Conservation (phyloP, 2,797 vertebrate species). For the Emys orbicularis region DNA sequence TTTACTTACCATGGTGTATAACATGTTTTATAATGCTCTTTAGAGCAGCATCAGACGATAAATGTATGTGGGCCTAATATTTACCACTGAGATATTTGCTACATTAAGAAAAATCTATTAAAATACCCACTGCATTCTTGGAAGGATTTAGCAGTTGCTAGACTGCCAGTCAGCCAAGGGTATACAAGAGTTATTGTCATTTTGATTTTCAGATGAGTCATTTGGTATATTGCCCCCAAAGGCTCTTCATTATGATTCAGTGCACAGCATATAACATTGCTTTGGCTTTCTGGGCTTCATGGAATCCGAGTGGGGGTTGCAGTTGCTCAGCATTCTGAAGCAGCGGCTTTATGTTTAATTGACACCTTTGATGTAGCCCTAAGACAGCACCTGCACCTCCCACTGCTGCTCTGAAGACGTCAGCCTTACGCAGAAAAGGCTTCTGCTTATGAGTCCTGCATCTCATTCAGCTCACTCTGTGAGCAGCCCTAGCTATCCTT, state of each 20-base stretch:
- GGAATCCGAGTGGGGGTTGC: conserved; percentile 75
- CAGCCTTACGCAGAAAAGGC: conserved; percentile 91
- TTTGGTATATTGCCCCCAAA: conserved; percentile 78
- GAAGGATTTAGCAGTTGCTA: conserved; percentile 65
- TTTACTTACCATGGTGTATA: not conserved
- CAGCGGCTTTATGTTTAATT: conserved; percentile 81
- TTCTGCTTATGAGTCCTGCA: conserved; percentile 87
- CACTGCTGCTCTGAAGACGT: conserved; percentile 89
- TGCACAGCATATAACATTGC: conserved; percentile 73
- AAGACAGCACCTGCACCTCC: conserved; percentile 87
- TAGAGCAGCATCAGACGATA: not conserved
- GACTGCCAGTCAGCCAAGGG: conserved; percentile 68
- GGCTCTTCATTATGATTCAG: conserved; percentile 84
- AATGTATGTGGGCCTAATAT: not conserved
- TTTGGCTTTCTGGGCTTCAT: conserved; percentile 77
- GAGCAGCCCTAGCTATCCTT: conserved; percentile 82
- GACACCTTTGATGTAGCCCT: conserved; percentile 88
- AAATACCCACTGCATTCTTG: conserved; percentile 47
- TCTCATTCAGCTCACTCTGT: conserved; percentile 83
- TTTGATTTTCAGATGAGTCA: conserved; percentile 82
- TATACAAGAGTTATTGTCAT: conserved; percentile 81
- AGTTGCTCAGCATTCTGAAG: conserved; percentile 73
- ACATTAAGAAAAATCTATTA: conserved; percentile 39
- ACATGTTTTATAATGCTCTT: not conserved
- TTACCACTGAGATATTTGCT: conserved; percentile 40